Percentiles rank a stretch among this genome's conserved stretches.
Conservation (phyloP, 35 echinoderm and acorn worm genomes). For the Amphiura filiformis region DNA sequence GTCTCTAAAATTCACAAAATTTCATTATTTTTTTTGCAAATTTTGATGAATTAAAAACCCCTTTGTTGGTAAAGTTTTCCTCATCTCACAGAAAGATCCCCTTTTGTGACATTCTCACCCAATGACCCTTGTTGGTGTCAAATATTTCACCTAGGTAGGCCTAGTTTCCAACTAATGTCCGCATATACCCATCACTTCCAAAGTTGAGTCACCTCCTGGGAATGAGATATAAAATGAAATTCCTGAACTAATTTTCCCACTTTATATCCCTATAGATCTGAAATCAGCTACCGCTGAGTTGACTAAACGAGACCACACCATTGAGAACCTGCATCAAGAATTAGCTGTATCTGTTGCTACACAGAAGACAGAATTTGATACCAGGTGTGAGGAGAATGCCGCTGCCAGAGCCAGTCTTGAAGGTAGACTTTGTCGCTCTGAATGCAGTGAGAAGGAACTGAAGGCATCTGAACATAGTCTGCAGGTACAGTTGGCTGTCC, state of each 20-base stretch:
- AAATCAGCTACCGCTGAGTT: not conserved
- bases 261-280: not conserved
- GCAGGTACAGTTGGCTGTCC: not conserved
- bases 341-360: not conserved
- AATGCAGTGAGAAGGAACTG: not conserved
- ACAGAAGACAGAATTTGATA: not conserved
- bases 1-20: no score
- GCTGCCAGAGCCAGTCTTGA: not conserved
- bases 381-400: not conserved
- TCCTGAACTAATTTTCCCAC: no score
- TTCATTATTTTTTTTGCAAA: no score
- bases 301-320: not conserved
- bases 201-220: no score
- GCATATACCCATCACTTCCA: no score
- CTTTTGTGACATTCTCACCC: no score
- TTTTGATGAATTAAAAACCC: no score
- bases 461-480: not conserved
- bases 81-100: no score
- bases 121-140: no score
- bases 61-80: no score
- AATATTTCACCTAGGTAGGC: no score
- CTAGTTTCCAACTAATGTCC: not conserved
- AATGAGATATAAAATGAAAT: no score
- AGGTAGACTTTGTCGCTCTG: not conserved
- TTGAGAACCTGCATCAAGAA: not conserved